Evolutionary conservation across 1,140 invertebrate genomes (phyloP).

Genomic region (Lethocerus indicus): DNA sequence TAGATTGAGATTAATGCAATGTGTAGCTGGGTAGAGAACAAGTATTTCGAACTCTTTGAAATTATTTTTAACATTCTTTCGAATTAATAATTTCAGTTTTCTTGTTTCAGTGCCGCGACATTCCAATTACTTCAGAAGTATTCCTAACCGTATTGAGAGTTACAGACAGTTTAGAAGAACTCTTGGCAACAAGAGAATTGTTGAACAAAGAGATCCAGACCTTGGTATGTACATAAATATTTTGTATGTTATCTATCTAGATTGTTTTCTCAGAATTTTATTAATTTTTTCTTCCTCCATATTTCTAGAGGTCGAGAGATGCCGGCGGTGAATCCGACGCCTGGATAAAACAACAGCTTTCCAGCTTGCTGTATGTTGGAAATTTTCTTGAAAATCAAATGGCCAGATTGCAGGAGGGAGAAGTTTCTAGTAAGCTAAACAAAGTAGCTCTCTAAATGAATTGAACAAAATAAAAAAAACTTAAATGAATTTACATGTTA

Average conservation of each 20-base stretch:
- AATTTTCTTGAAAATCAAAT: slow-evolving; percentile 53
- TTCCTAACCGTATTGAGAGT: slow-evolving; percentile 65
- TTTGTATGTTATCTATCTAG: neutral
- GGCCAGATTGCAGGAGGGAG: slow-evolving; percentile 37
- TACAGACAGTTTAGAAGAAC: slow-evolving; percentile 60
- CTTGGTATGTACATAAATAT: slow-evolving; percentile 29
- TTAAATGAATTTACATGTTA: no score
- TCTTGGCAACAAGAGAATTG: slow-evolving; percentile 59
- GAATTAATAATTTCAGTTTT: neutral
- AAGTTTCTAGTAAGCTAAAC: slow-evolving; percentile 26
- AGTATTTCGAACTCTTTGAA: neutral
- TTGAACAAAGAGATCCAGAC: slow-evolving; percentile 64
- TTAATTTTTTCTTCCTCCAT: neutral
- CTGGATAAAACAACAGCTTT: slow-evolving; percentile 74
- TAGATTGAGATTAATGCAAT: no score
- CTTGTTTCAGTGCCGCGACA: slow-evolving; percentile 53
- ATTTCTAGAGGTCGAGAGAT: slow-evolving; percentile 56
- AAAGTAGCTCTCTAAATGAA: slow-evolving; percentile 26
- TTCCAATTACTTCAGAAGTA: slow-evolving; percentile 55
- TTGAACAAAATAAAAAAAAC: no score
- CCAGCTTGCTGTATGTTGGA: slow-evolving; percentile 65
- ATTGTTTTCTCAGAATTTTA: neutral
- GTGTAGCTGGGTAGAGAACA: neutral
- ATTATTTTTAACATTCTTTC: no score
- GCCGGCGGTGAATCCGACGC: slow-evolving; percentile 67